phyloP scores from a whole-genome alignment of 2,888 invertebrate genomes.

The Lochmaea capreae region DNA sequence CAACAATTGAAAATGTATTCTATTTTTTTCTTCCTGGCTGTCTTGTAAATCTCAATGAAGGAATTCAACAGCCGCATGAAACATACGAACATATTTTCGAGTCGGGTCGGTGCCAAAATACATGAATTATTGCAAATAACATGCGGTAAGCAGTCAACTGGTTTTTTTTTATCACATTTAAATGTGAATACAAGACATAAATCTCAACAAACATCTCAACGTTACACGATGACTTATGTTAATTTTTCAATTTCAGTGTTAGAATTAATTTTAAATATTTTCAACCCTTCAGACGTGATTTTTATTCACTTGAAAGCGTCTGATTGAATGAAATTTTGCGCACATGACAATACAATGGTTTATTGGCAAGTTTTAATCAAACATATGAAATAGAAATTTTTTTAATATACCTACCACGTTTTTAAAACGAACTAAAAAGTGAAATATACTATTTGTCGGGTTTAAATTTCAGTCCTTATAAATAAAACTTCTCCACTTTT shows the following conservation, averaged over 20 bases:
- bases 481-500: no score
- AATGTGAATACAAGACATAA: slow-evolving; percentile 32
- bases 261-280: background rate
- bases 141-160: slow-evolving; percentile 20
- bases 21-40: background rate
- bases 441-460: no score
- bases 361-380: no score
- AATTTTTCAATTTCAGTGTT: slow-evolving; percentile 7
- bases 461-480: no score
- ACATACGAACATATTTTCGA: slow-evolving; percentile 4
- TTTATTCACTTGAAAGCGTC: background rate
- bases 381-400: background rate
- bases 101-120: slow-evolving; percentile 19
- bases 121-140: slow-evolving; percentile 26
- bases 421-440: no score
- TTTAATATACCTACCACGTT: no score
- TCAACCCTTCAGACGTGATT: background rate
- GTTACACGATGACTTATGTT: slow-evolving; percentile 11
- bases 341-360: background rate
- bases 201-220: slow-evolving; percentile 22
- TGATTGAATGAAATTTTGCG: no score
- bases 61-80: slow-evolving; percentile 6
- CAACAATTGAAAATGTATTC: background rate
- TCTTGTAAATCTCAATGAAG: slow-evolving; percentile 7
- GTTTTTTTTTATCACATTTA: slow-evolving; percentile 27